Evolutionary conservation across 2,113 vertebrate species (phyloP), one percentile per base, ranked within the genome.

Genomic region (Thalassoma bifasciatum): DNA sequence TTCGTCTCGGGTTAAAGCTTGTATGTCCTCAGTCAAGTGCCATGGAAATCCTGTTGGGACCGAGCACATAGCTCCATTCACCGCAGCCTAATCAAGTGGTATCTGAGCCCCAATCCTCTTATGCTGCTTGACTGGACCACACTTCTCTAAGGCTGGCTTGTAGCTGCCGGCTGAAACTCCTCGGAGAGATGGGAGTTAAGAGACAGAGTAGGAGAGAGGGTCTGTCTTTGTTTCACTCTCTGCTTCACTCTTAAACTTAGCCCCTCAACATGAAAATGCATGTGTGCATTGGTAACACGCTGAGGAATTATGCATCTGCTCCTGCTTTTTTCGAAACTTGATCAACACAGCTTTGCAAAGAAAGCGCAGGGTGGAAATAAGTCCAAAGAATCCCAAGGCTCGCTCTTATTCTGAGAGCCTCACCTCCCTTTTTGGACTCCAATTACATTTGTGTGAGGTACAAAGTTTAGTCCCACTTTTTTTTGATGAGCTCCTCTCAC

Each of bases 41-140:
- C 84, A 82, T 88, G 84, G 74, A 81, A 91, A 87, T 87, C 76
- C 76, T 77, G 59, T 84, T 83, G 86, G 79, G 84, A 77, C 36
- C 47, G 46, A 75, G 73, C 68, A 88, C 62, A 73, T 22, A 63
- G 82, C 74, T 79, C 60, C 49, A 86, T 85, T 88, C 83, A 86
- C 73, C 65, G 61, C 8, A 13, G 71, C 71, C 79, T 84, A 88
- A 91, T 91, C 84, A 88, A 83, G 75, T 79, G 72, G 65, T 86
- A 81, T 88, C 86, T 87, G 79, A 79, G 76, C 76, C 51, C 65
- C 82, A 87, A 83, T 88, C 85, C 82, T 83, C 74, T 87, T 88
- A 85, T 81, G 49, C 77, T 83, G 88, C 84, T 47, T 82, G 76
- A 86, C 56, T 86, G 79, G 81, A 72, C 78, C 59, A 62, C 37